A percentile compares a stretch with the other conserved stretches of the same genome.
Conservation (phyloP, 2,888 invertebrate genomes). For the Deilephila elpenor region DNA sequence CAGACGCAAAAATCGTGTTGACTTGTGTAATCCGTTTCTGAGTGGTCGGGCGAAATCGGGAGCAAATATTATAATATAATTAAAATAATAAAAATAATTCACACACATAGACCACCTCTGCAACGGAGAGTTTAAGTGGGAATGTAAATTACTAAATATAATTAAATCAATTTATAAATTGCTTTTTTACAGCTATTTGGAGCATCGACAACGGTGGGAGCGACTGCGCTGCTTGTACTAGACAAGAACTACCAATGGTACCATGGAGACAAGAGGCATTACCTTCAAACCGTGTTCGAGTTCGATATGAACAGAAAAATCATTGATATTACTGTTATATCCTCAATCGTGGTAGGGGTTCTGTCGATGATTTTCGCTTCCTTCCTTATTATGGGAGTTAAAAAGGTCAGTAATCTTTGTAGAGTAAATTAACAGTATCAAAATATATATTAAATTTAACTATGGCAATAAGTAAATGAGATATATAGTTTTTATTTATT, state of each 20-base stretch:
- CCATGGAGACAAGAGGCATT: neutral
- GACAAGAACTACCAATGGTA: neutral
- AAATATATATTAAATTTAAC: no score
- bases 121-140: no score
- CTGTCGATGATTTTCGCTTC: neutral
- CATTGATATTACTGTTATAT: neutral
- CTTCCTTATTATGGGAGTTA: slow-evolving; percentile 13
- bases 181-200: slow-evolving; percentile 1
- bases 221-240: neutral
- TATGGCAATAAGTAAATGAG: no score
- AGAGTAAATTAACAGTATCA: neutral
- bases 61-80: no score
- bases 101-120: no score
- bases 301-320: neutral
- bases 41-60: no score
- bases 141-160: no score
- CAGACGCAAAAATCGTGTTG: no score
- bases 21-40: no score
- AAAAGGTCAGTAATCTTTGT: neutral
- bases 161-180: no score
- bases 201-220: neutral
- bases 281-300: neutral
- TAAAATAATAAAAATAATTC: no score
- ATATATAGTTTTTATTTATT: no score
- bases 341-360: neutral